Percentiles rank a stretch among this genome's conserved stretches.
Conservation (phyloP, 2,888 invertebrate genomes). For the Lithophane ornitopus region DNA sequence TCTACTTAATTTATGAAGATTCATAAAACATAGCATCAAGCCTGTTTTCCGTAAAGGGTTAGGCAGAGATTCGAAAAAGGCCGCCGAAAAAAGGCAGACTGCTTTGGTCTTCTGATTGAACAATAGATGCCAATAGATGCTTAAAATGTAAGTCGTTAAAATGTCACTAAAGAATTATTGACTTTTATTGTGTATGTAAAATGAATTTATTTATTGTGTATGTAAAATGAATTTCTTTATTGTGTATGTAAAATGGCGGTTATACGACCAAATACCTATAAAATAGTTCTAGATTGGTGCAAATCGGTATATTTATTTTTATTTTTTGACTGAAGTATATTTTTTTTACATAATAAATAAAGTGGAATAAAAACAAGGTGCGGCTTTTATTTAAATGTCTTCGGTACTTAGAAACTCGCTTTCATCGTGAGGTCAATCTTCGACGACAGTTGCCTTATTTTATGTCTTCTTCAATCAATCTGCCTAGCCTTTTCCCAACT, state of each 20-base stretch:
- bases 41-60: neutral
- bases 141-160: neutral
- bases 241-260: neutral
- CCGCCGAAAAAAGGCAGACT: neutral
- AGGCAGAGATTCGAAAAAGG: neutral
- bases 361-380: neutral
- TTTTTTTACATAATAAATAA: constrained; percentile 44
- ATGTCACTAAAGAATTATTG: neutral
- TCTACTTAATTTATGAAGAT: neutral
- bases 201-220: neutral
- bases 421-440: neutral
- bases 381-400: neutral
- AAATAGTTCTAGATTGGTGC: constrained; percentile 14
- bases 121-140: neutral
- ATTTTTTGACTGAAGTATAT: constrained; percentile 40
- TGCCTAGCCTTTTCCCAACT: no score
- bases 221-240: neutral
- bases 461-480: no score
- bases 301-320: constrained; percentile 2
- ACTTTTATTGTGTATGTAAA: no score
- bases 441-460: neutral
- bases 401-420: neutral
- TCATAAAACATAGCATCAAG: neutral
- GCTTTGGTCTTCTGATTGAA: neutral
- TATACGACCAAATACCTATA: neutral